These are phyloP conservation scores for Mormyrus hasselquistii DNA, from an alignment of 2,797 vertebrate genomes.

Conservation along the genomic window DNA sequence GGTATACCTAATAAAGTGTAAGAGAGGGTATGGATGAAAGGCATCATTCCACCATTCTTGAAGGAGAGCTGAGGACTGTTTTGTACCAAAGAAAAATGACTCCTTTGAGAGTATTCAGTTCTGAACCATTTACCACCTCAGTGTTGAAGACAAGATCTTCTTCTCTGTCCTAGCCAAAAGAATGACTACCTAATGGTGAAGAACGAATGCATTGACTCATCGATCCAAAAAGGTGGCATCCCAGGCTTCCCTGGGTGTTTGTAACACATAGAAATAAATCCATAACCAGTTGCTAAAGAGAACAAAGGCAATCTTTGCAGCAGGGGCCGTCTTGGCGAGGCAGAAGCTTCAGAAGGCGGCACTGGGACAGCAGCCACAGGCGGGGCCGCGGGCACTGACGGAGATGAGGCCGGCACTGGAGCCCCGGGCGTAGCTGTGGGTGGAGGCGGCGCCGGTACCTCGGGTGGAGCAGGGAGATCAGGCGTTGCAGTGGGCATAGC, in stretches of 20 bases:
- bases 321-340: no score
- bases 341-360: no score
- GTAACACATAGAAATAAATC: background rate
- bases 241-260: background rate
- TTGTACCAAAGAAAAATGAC: background rate
- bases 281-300: background rate
- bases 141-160: background rate
- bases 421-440: no score
- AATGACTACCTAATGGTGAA: no score
- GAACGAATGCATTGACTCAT: no score
- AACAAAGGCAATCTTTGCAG: background rate
- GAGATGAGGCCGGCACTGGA: no score
- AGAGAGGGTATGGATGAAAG: background rate
- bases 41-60: background rate
- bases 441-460: no score
- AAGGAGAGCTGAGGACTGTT: background rate
- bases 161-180: no score
- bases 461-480: no score
- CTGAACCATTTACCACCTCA: background rate
- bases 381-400: no score
- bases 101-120: background rate
- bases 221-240: background rate
- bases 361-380: no score
- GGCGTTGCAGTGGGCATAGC: no score
- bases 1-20: slow-evolving; percentile 8